Conservation (phyloP, 2,888 invertebrate species). For the Lypha dubia region DNA sequence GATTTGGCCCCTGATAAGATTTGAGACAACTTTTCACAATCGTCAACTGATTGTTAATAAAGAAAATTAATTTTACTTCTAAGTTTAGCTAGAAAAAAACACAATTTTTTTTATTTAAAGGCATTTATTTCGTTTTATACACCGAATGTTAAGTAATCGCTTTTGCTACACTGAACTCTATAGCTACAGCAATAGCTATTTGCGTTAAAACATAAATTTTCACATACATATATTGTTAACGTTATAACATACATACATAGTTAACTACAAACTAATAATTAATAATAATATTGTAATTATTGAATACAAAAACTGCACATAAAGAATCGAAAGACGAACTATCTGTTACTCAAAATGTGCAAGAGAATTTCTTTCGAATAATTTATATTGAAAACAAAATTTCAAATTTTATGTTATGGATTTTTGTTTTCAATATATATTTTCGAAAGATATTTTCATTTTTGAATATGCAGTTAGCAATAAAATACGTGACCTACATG, state of each 20-base stretch:
- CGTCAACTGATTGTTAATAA: background rate
- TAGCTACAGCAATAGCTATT: background rate
- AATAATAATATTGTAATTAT: constrained; percentile 30
- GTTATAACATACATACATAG: constrained; percentile 27
- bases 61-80: too few species aligned
- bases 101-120: background rate
- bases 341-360: too few species aligned
- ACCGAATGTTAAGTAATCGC: background rate
- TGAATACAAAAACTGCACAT: background rate
- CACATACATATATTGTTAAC: constrained; percentile 27
- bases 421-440: too few species aligned
- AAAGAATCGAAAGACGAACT: background rate
- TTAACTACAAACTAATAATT: constrained; percentile 49
- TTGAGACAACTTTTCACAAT: too few species aligned
- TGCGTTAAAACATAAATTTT: constrained; percentile 19
- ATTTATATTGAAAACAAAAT: too few species aligned
- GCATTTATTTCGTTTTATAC: constrained; percentile 26
- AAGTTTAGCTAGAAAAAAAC: too few species aligned
- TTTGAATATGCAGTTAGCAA: background rate
- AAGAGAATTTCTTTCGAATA: too few species aligned
- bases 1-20: too few species aligned
- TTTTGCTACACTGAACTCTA: background rate
- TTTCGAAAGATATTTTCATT: too few species aligned
- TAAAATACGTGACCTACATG: background rate
- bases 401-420: too few species aligned